A percentile compares a stretch with the other conserved stretches of the same genome.
Evolutionary conservation across 2,113 vertebrate species (phyloP).

Genomic region (Aldabrachelys gigantea): DNA sequence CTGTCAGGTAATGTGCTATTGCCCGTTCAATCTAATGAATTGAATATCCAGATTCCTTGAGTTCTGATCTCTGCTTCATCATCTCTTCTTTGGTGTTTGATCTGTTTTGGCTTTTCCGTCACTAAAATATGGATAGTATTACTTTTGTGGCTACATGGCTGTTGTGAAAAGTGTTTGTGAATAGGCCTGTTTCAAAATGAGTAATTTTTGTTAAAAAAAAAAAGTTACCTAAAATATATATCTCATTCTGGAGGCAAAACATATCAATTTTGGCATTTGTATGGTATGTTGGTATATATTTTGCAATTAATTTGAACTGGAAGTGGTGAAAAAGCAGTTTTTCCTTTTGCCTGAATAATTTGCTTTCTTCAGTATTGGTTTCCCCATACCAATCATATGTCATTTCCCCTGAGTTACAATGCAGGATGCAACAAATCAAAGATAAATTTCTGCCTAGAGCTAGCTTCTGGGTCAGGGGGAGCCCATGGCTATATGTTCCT

Average conservation of each 20-base stretch:
- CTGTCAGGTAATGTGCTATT: neutral
- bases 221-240: neutral
- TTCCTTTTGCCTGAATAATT: slow-evolving; percentile 31
- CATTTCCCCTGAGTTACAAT: slow-evolving; percentile 28
- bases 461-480: slow-evolving; percentile 3
- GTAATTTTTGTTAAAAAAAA: too few relatives aligned
- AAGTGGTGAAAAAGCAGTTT: slow-evolving; percentile 20
- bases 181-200: neutral
- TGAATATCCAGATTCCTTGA: neutral
- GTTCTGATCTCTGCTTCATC: neutral
- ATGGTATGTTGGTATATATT: neutral
- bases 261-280: slow-evolving; percentile 52
- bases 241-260: neutral
- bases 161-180: neutral
- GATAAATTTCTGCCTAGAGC: neutral
- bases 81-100: neutral
- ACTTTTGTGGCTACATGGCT: neutral
- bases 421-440: slow-evolving; percentile 26
- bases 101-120: neutral
- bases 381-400: neutral
- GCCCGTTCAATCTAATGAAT: neutral
- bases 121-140: neutral
- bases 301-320: slow-evolving; percentile 43
- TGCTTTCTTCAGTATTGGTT: neutral
- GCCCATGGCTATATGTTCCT: neutral